phyloP scores from a whole-genome alignment of 2,797 vertebrate genomes.

The Sebastes taczanowskii region DNA sequence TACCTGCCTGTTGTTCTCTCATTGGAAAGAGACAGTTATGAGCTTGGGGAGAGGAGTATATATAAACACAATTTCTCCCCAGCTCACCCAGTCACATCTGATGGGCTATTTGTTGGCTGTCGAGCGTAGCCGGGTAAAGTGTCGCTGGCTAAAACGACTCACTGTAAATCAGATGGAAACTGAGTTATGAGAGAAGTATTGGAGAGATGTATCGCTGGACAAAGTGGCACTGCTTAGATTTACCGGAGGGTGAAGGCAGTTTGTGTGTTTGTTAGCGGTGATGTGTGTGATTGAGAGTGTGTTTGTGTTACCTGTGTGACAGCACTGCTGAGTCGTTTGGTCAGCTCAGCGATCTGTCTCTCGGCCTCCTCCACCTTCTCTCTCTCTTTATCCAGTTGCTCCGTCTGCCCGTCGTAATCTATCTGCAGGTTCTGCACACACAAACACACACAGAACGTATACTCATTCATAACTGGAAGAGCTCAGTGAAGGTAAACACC shows the following conservation, averaged over 20 bases:
- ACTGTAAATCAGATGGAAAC: conserved; percentile 66
- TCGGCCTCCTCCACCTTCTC: conserved; percentile 85
- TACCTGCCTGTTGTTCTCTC: conserved; percentile 69
- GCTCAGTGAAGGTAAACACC: conserved; percentile 59
- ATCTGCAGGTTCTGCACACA: conserved; percentile 89
- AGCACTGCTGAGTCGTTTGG: conserved; percentile 85
- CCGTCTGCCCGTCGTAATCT: conserved; percentile 93
- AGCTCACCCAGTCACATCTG: conserved; percentile 64
- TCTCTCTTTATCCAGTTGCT: conserved; percentile 91
- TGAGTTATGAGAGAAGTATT: conserved; percentile 50
- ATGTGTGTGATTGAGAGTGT: conserved; percentile 55
- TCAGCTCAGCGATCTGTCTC: conserved; percentile 88
- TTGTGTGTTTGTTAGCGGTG: conserved; percentile 37
- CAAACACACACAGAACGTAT: neutral
- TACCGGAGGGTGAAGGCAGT: conserved; percentile 49
- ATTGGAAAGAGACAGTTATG: conserved; percentile 69
- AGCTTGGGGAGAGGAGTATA: conserved; percentile 54
- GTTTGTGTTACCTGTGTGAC: conserved; percentile 85
- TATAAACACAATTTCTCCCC: conserved; percentile 61
- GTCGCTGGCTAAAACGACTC: conserved; percentile 60
- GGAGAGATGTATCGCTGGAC: conserved; percentile 54
- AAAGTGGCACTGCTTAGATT: conserved; percentile 60
- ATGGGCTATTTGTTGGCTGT: conserved; percentile 70
- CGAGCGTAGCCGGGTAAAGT: conserved; percentile 50
- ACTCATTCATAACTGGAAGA: conserved; percentile 37